These are phyloP conservation scores for Tipula vernalis DNA, from an alignment of 2,888 invertebrate species.

Conservation along the genomic window DNA sequence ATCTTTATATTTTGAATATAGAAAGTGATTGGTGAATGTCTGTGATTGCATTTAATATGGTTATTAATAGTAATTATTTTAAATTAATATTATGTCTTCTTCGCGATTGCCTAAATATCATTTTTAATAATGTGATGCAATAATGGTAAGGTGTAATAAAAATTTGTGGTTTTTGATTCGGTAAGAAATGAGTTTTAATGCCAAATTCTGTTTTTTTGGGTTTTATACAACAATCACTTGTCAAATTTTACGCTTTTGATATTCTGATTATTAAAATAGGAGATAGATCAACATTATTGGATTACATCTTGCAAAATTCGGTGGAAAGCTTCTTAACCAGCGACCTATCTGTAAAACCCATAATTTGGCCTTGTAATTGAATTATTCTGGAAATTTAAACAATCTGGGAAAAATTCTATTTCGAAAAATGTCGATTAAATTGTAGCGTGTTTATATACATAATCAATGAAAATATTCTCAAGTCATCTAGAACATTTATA, in stretches of 20 bases:
- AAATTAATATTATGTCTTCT: neutral
- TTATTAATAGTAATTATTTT: neutral
- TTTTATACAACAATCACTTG: neutral
- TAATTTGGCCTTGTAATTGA: too few relatives aligned
- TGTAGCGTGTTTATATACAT: too few relatives aligned
- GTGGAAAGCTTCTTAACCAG: too few relatives aligned
- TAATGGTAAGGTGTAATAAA: neutral
- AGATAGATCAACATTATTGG: too few relatives aligned
- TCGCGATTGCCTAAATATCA: neutral
- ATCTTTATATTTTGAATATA: neutral
- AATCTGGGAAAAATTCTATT: too few relatives aligned
- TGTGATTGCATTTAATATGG: neutral
- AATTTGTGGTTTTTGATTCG: neutral
- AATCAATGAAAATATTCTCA: too few relatives aligned
- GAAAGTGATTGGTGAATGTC: neutral
- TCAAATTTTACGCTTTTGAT: neutral
- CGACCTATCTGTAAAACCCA: too few relatives aligned
- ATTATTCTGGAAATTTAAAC: too few relatives aligned
- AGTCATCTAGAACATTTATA: too few relatives aligned
- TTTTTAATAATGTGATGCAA: neutral
- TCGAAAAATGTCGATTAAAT: too few relatives aligned
- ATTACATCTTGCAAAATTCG: too few relatives aligned
- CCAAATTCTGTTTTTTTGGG: neutral
- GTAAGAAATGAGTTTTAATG: neutral
- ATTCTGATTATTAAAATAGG: too few relatives aligned